Evolutionary conservation across 1,140 invertebrate genomes (phyloP).

Genomic region (Linepithema humile): DNA sequence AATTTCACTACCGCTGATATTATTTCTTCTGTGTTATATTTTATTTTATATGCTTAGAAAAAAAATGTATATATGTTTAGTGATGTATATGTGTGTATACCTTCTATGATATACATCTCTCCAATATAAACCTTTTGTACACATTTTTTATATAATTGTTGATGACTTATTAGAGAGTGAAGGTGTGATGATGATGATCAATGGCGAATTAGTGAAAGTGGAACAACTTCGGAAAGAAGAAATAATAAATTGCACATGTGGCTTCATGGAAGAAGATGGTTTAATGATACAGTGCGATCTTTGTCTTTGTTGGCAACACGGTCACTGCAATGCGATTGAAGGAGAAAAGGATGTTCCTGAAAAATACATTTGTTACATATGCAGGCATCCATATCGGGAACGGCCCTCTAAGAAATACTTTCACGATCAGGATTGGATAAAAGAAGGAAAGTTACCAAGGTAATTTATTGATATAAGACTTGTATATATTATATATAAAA

Average conservation of each 20-base stretch:
- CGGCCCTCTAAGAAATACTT: slow-evolving; percentile 89
- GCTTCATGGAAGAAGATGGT: slow-evolving; percentile 94
- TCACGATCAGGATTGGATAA: slow-evolving; percentile 95
- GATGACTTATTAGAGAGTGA: slow-evolving; percentile 72
- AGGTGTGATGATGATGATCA: slow-evolving; percentile 81
- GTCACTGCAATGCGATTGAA: slow-evolving; percentile 93
- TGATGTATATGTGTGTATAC: not conserved
- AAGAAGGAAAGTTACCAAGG: slow-evolving; percentile 90
- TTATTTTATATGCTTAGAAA: slow-evolving; percentile 3
- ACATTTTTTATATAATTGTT: slow-evolving; percentile 7
- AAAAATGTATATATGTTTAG: not conserved
- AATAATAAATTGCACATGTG: slow-evolving; percentile 95
- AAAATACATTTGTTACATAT: slow-evolving; percentile 95
- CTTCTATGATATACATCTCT: not conserved
- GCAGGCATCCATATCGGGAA: slow-evolving; percentile 90
- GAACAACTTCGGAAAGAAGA: slow-evolving; percentile 86
- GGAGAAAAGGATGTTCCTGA: slow-evolving; percentile 93
- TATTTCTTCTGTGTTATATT: slow-evolving; percentile 16
- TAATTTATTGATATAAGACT: slow-evolving; percentile 62
- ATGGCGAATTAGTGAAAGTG: slow-evolving; percentile 82
- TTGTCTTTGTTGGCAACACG: slow-evolving; percentile 97
- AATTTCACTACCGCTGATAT: not conserved
- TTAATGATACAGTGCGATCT: slow-evolving; percentile 98
- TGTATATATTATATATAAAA: not conserved
- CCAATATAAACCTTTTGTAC: not conserved